Evolutionary conservation across 2,113 vertebrate genomes (phyloP), one percentile per base, ranked within the genome.

Genomic region (Aphyosemion australe): DNA sequence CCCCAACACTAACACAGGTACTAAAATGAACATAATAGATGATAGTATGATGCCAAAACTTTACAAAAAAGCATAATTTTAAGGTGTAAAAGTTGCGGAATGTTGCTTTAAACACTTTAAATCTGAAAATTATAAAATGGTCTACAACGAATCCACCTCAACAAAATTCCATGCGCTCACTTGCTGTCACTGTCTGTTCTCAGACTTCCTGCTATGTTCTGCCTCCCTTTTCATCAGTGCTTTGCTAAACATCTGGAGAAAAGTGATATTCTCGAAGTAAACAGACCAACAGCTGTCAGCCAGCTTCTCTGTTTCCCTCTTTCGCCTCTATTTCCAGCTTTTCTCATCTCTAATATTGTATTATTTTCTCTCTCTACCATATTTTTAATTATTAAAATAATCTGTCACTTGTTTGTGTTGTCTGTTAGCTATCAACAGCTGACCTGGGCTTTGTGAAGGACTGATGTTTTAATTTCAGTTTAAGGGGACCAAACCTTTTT

Each of bases 181-280:
- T 48, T 57, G 69, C 65, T 62, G 55, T 54, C 46, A 50, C 61
- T 51, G 48, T 74, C 59, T 43, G 48, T 65, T 59, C 32, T 59
- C 69, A 48, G 48, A 32, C 58, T 75, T 45, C n/a, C 70, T 73
- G 71, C 54, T 55, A 51, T 47, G 19, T 67, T 74, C 65, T 64
- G 59, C 54, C 58, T 78, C 57, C 55, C 47, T 67, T 79, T 85
- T 88, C 74, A 82, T 80, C 74, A 72, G 59, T 72, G 76, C 62
- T 72, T 68, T 81, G 79, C 81, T 78, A 55, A 88, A 87, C 89
- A 91, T 92, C 91, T 91, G 91, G 87, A 89, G 88, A 92, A 90
- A 72, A 90, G 83, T 9, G 60, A 84, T 83, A 69, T 86, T 54
- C 75, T 79, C 37, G 15, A 65, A 78, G 84, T 90, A 89, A 92